phyloP scores from a whole-genome alignment of 2,113 vertebrate species.

The Verasper variegatus region DNA sequence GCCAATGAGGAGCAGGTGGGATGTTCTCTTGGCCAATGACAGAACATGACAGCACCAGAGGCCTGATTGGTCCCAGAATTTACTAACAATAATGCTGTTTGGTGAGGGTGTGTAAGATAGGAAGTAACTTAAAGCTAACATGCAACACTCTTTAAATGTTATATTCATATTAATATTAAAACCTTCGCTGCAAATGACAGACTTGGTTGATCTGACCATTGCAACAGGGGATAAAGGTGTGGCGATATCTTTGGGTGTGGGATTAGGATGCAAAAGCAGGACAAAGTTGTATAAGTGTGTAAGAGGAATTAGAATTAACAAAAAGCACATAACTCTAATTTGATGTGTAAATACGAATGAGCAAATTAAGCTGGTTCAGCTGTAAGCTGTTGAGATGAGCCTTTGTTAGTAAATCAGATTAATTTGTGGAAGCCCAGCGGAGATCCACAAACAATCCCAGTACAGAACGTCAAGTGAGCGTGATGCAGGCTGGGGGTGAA shows the following conservation, averaged over 20 bases:
- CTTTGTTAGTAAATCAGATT: constrained; percentile 83
- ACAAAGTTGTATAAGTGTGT: background rate
- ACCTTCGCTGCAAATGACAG: background rate
- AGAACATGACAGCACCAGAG: constrained; percentile 12
- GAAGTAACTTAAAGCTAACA: background rate
- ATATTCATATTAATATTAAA: background rate
- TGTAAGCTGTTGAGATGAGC: constrained; percentile 46
- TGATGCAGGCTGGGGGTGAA: constrained; percentile 50
- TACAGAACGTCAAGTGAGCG: constrained; percentile 32
- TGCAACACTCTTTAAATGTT: background rate
- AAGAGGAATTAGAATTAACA: constrained; percentile 5
- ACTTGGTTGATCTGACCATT: background rate
- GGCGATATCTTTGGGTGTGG: background rate
- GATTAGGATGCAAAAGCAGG: constrained; percentile 5
- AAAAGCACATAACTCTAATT: constrained; percentile 9
- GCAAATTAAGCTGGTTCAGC: constrained; percentile 33
- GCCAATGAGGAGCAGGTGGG: constrained; percentile 54
- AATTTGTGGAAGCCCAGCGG: constrained; percentile 69
- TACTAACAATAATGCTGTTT: constrained; percentile 79
- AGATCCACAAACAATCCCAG: constrained; percentile 77
- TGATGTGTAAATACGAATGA: constrained; percentile 11
- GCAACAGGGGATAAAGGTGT: too few species aligned
- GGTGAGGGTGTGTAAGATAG: constrained; percentile 14
- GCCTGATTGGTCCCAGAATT: constrained; percentile 54
- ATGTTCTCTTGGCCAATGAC: constrained; percentile 27